Base-by-base conservation (phyloP, 2,113 vertebrate genomes). In the Eonycteris spelaea region DNA sequence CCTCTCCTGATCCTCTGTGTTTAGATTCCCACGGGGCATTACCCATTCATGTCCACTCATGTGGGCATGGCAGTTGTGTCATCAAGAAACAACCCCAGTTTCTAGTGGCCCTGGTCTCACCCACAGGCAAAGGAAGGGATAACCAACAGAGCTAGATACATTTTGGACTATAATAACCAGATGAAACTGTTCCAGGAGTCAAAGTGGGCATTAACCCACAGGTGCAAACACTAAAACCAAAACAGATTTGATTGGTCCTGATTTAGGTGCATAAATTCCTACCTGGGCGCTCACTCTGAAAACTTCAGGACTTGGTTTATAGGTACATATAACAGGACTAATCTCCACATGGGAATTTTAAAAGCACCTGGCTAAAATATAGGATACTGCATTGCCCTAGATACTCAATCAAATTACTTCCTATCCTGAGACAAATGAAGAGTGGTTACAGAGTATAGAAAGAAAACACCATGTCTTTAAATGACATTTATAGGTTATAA, bases 341-440 rank as follows among this genome's bases (percentile, higher is more conserved):
- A 70, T 83, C 89, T 86, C 89, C 74, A 89, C 92, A 91, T 3
- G 40, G 61, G 55, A 79, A 94, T 65, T 91, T 77, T 28, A 82
- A 92, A 85, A 80, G 16, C 38, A 85, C 40, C 67, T 85, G 48
- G 67, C 65, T 85, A 74, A 90, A 84, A 55, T 71, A 74, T 33
- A 80, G 53, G 61, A 43, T 77, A 88, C 83, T 70, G 24, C 22
- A 43, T 26, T 19, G 19, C 75, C 65, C 48, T 59, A 24, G 38
- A 75, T n/a, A 70, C 24, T 78, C 51, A 45, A 35, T 55, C 89
- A 86, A 78, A 51, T 77, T 28, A 84, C 10, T 93, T 86, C 86
- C 75, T 53, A 65, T n/a, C 14, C 24, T 10, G 38, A 84, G 68
- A 55, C 77, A 68, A 78, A 90, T 30, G 65, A 87, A 53, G 38